A percentile compares a stretch with the other conserved stretches of the same genome.
These are phyloP conservation scores for Dasyurus viverrinus DNA, from an alignment of 2,113 vertebrate species.

Conservation along the genomic window DNA sequence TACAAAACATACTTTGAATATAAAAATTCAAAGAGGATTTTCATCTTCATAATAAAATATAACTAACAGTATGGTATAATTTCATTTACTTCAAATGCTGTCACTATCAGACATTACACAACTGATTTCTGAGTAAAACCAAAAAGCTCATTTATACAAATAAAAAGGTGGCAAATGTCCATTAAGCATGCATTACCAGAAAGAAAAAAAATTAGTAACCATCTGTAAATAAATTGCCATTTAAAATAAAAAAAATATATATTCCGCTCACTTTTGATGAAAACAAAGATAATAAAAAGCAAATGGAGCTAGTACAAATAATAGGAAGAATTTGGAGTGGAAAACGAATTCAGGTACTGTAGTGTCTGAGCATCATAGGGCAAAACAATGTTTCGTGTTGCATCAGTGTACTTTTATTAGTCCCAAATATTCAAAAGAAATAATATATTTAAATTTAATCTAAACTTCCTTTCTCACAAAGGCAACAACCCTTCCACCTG, in stretches of 20 bases:
- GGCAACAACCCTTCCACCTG: not conserved
- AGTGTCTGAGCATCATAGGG: not conserved
- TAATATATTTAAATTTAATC: not conserved
- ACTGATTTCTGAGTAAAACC: slow-evolving; percentile 58
- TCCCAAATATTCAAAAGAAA: not conserved
- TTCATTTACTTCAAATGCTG: slow-evolving; percentile 45
- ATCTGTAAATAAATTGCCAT: slow-evolving; percentile 54
- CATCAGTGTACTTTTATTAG: not conserved
- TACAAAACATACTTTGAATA: slow-evolving; percentile 25
- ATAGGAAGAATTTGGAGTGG: not conserved
- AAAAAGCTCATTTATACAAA: slow-evolving; percentile 35
- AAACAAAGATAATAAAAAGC: slow-evolving; percentile 17
- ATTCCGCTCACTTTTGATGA: not conserved
- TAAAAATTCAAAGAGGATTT: slow-evolving; percentile 58
- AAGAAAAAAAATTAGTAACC: slow-evolving; percentile 40
- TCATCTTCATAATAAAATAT: slow-evolving; percentile 17
- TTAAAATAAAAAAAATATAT: not conserved
- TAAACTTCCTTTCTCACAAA: not conserved
- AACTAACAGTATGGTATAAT: slow-evolving; percentile 50
- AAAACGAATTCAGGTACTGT: not conserved
- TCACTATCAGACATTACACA: slow-evolving; percentile 8
- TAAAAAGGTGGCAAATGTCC: slow-evolving; percentile 46
- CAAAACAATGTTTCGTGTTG: not conserved
- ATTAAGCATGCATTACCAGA: not conserved
- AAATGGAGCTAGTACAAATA: slow-evolving; percentile 3